phyloP scores from a whole-genome alignment of 2,113 vertebrate genomes.

The Actenoides hombroni region DNA sequence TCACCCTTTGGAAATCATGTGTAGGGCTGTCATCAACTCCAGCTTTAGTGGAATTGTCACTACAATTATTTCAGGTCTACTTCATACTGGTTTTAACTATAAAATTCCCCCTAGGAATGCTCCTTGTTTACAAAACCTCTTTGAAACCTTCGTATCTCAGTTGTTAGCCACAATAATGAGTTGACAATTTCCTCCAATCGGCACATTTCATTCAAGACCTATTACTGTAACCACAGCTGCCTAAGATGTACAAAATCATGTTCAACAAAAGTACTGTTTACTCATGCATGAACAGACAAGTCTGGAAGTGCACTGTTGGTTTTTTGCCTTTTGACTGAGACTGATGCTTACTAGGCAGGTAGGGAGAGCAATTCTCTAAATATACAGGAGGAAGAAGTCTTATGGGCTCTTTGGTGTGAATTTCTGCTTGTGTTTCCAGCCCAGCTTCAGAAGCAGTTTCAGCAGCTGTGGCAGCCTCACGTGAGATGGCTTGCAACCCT shows the following conservation, averaged over 20 bases:
- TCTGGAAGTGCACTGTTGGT: constrained; percentile 63
- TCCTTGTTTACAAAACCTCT: constrained; percentile 56
- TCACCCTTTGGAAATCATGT: background rate
- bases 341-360: constrained; percentile 62
- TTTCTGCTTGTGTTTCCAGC: background rate
- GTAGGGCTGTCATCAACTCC: background rate
- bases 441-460: constrained; percentile 5
- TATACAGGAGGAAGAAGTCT: constrained; percentile 46
- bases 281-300: constrained; percentile 64
- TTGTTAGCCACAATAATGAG: constrained; percentile 68
- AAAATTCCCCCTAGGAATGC: constrained; percentile 35
- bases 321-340: constrained; percentile 60
- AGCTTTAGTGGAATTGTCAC: constrained; percentile 25
- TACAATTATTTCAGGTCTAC: constrained; percentile 53
- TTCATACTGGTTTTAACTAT: constrained; percentile 20
- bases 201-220: constrained; percentile 71
- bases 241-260: constrained; percentile 30
- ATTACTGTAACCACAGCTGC: constrained; percentile 68
- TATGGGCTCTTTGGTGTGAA: constrained; percentile 2
- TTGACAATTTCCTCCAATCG: constrained; percentile 70
- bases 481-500: constrained; percentile 45
- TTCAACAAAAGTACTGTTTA: constrained; percentile 56
- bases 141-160: constrained; percentile 32
- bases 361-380: constrained; percentile 67
- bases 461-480: background rate